A percentile compares a stretch with the other conserved stretches of the same genome.
phyloP scores from a whole-genome alignment of 2,797 vertebrate genomes.

The Chanos chanos region DNA sequence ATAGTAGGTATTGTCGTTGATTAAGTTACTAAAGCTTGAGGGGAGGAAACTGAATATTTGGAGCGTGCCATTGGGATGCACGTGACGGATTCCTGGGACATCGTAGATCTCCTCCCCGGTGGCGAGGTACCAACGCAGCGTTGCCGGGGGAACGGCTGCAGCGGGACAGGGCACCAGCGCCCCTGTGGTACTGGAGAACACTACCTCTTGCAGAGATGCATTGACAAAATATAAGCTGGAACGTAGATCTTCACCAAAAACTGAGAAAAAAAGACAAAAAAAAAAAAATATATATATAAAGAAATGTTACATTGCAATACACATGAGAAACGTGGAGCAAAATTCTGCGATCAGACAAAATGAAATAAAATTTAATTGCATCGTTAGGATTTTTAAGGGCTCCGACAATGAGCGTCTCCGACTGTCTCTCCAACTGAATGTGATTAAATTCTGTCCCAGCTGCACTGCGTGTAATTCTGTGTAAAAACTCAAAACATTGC shows the following conservation, averaged over 20 bases:
- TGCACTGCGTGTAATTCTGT: no score
- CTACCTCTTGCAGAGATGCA: constrained; percentile 99
- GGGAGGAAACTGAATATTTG: constrained; percentile 99
- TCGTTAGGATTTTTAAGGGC: no score
- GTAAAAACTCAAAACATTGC: no score
- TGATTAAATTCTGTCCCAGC: no score
- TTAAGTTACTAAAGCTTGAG: constrained; percentile 99
- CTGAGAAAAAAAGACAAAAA: constrained; percentile 64
- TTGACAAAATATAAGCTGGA: constrained; percentile 99
- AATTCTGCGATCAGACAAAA: no score
- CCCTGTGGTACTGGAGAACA: constrained; percentile 99
- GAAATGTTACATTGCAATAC: no score
- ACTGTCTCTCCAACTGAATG: no score
- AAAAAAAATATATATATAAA: constrained; percentile 8
- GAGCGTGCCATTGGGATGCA: constrained; percentile 98
- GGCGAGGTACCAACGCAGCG: constrained; percentile 96
- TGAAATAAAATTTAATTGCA: not conserved
- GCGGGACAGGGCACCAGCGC: constrained; percentile 97
- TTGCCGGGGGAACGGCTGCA: constrained; percentile 88
- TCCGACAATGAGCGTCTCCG: no score
- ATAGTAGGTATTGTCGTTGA: constrained; percentile 99
- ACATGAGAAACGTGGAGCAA: no score
- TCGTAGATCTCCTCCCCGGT: constrained; percentile 99
- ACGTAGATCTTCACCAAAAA: constrained; percentile 96
- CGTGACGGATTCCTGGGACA: constrained; percentile 97